Percentiles rank a stretch among this genome's conserved stretches.
phyloP scores from a whole-genome alignment of 2,888 invertebrate species.

The Tanypteryx hageni region DNA sequence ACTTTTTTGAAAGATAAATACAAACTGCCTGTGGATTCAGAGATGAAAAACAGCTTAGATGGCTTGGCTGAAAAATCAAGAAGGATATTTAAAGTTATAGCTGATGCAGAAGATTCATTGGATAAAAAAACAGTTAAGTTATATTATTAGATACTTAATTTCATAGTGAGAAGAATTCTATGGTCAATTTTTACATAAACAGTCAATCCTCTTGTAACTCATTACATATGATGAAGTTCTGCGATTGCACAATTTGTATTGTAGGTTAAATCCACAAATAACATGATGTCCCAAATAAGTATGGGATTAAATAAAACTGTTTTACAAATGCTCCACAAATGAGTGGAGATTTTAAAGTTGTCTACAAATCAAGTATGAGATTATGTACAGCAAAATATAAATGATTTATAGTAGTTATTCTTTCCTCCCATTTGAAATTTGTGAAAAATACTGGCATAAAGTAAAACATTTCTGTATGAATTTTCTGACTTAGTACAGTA shows the following conservation, averaged over 20 bases:
- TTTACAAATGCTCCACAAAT: too few relatives aligned
- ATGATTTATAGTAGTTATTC: too few relatives aligned
- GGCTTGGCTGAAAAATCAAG: slow-evolving; percentile 83
- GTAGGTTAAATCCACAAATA: too few relatives aligned
- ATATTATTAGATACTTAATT: background rate
- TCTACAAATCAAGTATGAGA: too few relatives aligned
- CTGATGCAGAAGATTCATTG: slow-evolving; percentile 85
- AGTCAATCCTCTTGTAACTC: background rate
- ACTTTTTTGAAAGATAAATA: slow-evolving; percentile 79
- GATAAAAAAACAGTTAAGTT: slow-evolving; percentile 81
- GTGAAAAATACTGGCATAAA: too few relatives aligned
- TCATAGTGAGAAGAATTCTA: background rate
- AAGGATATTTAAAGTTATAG: slow-evolving; percentile 82
- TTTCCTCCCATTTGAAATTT: too few relatives aligned
- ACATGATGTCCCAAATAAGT: too few relatives aligned
- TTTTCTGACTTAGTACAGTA: too few relatives aligned
- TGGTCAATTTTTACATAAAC: background rate
- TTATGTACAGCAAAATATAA: too few relatives aligned
- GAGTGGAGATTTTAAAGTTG: too few relatives aligned
- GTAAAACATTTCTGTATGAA: too few relatives aligned
- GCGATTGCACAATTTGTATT: background rate
- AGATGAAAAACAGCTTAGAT: slow-evolving; percentile 78
- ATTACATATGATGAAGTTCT: background rate
- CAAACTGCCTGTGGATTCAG: slow-evolving; percentile 82
- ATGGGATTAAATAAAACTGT: too few relatives aligned